Evolutionary conservation across 2,888 invertebrate genomes (phyloP).

Genomic region (Xylota sylvarum): DNA sequence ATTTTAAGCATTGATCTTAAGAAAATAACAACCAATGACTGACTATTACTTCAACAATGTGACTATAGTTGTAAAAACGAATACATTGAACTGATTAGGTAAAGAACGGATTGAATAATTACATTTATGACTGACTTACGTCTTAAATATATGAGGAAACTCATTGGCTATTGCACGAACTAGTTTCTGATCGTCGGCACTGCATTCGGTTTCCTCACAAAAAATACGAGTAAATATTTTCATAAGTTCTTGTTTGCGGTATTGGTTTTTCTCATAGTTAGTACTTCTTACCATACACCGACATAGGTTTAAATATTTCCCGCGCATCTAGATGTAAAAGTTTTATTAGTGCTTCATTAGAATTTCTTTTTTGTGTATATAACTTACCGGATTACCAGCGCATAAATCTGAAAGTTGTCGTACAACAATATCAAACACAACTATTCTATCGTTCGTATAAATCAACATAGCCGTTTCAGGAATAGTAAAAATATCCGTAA

Average conservation of each 20-base stretch:
- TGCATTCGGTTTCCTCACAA: constrained; percentile 91
- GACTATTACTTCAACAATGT: constrained; percentile 1
- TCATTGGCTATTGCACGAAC: constrained; percentile 93
- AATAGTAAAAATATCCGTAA: constrained; percentile 93
- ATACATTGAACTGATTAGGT: constrained; percentile 55
- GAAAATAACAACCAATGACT: constrained; percentile 1
- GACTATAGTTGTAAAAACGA: constrained; percentile 36
- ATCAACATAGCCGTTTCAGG: constrained; percentile 93
- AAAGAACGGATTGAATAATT: constrained; percentile 16
- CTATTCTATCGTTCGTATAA: constrained; percentile 97
- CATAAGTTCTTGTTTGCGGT: constrained; percentile 92
- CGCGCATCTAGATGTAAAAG: constrained; percentile 87
- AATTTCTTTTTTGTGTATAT: too few species aligned
- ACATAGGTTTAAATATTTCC: constrained; percentile 92
- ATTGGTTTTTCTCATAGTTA: constrained; percentile 91
- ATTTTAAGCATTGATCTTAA: neutral
- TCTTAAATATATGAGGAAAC: constrained; percentile 92
- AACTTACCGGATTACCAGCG: constrained; percentile 91
- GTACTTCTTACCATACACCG: constrained; percentile 93
- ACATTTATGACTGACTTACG: constrained; percentile 82
- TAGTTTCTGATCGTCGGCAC: constrained; percentile 91
- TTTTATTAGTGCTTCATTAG: constrained; percentile 50
- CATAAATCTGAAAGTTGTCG: constrained; percentile 95
- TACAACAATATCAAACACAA: constrained; percentile 96
- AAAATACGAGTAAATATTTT: constrained; percentile 95